These are phyloP conservation scores for Auanema sp. DNA, from an alignment of 2,888 invertebrate genomes.

Conservation along the genomic window DNA sequence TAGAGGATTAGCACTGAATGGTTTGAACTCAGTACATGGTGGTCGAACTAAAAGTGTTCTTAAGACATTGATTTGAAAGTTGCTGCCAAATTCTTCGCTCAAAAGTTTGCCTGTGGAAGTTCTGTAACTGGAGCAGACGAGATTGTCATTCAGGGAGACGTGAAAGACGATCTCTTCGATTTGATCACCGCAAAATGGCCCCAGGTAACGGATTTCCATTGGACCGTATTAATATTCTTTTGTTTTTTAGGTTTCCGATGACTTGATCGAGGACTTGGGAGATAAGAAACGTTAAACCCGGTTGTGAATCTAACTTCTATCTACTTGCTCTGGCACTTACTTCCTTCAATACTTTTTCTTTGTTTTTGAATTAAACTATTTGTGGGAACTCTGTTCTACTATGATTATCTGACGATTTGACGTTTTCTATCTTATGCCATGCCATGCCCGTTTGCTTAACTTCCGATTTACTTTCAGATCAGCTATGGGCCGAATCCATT, in stretches of 20 bases:
- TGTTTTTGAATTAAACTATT: background rate
- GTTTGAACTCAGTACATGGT: conserved; percentile 68
- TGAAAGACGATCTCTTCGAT: conserved; percentile 96
- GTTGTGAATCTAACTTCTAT: background rate
- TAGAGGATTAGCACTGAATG: conserved; percentile 89
- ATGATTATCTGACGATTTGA: background rate
- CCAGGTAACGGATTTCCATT: conserved; percentile 26
- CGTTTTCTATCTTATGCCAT: background rate
- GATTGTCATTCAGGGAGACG: conserved; percentile 89
- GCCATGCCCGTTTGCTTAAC: background rate
- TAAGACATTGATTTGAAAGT: conserved; percentile 94
- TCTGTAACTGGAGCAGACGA: conserved; percentile 94
- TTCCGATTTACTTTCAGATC: background rate
- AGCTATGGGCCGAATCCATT: background rate
- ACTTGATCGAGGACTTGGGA: conserved; percentile 50
- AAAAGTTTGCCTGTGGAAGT: conserved; percentile 97
- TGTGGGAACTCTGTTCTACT: background rate
- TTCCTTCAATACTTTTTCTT: conserved; percentile 3
- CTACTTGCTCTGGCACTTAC: conserved; percentile 2
- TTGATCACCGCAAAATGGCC: conserved; percentile 98
- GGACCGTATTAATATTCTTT: no score
- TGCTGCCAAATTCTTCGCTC: conserved; percentile 95
- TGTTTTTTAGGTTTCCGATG: conserved; percentile 23
- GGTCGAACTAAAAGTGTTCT: conserved; percentile 19
- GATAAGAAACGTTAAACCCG: conserved; percentile 47